These are phyloP conservation scores for Sander vitreus DNA, from an alignment of 2,113 vertebrate genomes.

Conservation along the genomic window DNA sequence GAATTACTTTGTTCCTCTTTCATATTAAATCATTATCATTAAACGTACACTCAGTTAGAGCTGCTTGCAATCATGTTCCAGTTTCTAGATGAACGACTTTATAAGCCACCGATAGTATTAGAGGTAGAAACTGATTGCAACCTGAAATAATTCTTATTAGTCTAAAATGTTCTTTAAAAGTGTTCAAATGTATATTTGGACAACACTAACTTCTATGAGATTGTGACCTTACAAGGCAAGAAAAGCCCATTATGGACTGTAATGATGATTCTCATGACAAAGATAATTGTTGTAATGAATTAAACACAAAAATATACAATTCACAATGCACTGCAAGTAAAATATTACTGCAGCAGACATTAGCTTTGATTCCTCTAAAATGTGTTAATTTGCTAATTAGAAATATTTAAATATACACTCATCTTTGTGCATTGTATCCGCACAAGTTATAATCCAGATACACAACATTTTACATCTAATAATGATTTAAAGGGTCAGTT, in stretches of 20 bases:
- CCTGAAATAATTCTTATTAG: background rate
- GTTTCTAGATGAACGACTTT: background rate
- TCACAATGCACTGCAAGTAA: background rate
- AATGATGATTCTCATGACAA: background rate
- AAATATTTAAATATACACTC: no score
- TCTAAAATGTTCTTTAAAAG: background rate
- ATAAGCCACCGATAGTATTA: background rate
- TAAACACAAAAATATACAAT: background rate
- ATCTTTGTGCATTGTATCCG: background rate
- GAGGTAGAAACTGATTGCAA: background rate
- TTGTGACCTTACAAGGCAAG: no score
- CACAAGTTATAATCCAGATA: no score
- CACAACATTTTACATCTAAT: background rate
- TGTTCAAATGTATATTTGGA: background rate
- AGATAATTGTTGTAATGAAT: background rate
- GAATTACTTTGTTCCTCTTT: background rate
- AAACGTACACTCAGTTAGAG: background rate
- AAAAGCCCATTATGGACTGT: background rate
- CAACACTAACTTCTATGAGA: no score
- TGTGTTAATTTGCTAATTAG: background rate
- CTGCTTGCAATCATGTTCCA: background rate
- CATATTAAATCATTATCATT: background rate
- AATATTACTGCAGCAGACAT: background rate
- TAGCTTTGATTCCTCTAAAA: background rate
- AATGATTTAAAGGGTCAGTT: background rate